Percentiles rank a stretch among this genome's conserved stretches.
phyloP scores from a whole-genome alignment of 2,888 invertebrate species.

The Embidobia sp. region DNA sequence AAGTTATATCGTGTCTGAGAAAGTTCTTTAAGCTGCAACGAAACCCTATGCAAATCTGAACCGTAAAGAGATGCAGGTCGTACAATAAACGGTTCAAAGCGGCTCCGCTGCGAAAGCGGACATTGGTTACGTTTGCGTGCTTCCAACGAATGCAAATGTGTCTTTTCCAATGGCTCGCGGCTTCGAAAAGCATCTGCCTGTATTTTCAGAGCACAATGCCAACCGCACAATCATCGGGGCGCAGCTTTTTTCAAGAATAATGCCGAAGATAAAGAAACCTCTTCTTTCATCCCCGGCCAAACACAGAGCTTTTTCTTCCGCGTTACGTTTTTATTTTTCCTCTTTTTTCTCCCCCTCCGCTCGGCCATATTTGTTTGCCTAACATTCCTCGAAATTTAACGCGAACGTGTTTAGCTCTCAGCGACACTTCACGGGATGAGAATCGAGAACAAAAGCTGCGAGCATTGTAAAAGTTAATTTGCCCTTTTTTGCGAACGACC shows the following conservation, averaged over 20 bases:
- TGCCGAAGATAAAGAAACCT: constrained; percentile 43
- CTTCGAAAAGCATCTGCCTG: constrained; percentile 52
- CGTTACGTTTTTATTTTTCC: too few relatives aligned
- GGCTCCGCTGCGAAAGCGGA: constrained; percentile 28
- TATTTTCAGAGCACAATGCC: constrained; percentile 50
- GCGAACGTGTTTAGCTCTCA: too few relatives aligned
- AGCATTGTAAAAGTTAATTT: too few relatives aligned
- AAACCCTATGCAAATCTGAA: constrained; percentile 37
- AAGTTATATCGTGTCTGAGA: constrained; percentile 31
- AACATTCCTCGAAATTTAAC: too few relatives aligned
- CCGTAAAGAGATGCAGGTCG: constrained; percentile 40
- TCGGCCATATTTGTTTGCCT: too few relatives aligned
- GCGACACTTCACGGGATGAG: too few relatives aligned
- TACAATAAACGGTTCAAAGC: constrained; percentile 57
- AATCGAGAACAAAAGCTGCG: too few relatives aligned
- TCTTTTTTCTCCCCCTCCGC: too few relatives aligned
- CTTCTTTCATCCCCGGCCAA: constrained; percentile 45
- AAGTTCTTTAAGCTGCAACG: constrained; percentile 29
- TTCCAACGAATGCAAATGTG: constrained; percentile 52
- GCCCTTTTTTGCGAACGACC: too few relatives aligned
- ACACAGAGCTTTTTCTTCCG: too few relatives aligned
- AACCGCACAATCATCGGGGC: constrained; percentile 51
- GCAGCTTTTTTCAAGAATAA: constrained; percentile 43
- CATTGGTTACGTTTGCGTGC: constrained; percentile 53
- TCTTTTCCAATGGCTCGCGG: constrained; percentile 51